phyloP scores from a whole-genome alignment of 2,113 vertebrate genomes.

The Thryonomys swinderianus region DNA sequence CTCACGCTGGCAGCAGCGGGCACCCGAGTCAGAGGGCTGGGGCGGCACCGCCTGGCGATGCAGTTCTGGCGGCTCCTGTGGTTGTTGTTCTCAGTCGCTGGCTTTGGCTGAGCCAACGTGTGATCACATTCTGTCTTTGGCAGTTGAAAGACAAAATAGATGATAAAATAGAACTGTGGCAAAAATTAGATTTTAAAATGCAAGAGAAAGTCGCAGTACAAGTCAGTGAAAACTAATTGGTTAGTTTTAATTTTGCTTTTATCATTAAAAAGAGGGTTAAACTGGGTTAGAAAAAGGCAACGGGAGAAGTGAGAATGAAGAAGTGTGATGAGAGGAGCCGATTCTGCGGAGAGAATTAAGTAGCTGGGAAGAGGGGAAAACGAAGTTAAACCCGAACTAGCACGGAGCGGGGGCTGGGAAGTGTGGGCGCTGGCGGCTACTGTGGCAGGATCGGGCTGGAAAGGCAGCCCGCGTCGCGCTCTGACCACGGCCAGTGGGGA shows the following conservation, averaged over 20 bases:
- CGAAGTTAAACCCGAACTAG: rapidly evolving
- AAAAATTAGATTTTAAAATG: background rate
- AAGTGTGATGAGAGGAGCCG: rapidly evolving
- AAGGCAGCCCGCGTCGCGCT: background rate
- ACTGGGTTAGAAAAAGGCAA: background rate
- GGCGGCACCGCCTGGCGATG: background rate
- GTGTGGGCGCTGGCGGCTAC: background rate
- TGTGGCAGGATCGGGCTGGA: too few species aligned
- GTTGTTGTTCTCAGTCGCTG: background rate
- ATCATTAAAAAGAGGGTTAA: background rate
- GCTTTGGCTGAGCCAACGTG: background rate
- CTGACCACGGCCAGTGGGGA: rapidly evolving
- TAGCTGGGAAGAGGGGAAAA: background rate
- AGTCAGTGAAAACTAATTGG: background rate
- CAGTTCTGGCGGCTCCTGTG: rapidly evolving
- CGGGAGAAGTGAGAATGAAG: background rate
- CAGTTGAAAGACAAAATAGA: background rate
- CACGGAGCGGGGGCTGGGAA: rapidly evolving
- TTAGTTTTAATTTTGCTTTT: background rate
- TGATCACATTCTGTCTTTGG: background rate
- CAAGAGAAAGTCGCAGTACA: background rate
- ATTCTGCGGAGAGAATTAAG: background rate
- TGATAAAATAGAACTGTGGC: background rate
- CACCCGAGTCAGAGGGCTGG: rapidly evolving
- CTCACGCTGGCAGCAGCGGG: background rate